Evolutionary conservation across 2,113 vertebrate genomes (phyloP).

Genomic region (Pomatostomus ruficeps): DNA sequence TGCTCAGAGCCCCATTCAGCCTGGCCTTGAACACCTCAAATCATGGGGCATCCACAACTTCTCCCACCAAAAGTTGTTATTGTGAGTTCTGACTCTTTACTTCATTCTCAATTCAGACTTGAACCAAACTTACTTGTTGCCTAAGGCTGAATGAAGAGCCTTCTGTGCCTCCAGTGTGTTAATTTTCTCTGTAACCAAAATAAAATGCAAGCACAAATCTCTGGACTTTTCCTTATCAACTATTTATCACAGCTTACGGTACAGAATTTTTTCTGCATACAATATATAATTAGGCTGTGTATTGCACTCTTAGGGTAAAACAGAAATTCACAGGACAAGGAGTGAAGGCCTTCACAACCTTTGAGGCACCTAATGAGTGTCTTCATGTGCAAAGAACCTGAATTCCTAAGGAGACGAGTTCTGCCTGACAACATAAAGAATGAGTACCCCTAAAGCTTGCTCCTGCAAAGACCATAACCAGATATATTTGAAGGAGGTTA

Average conservation of each 20-base stretch:
- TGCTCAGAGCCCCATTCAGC: neutral
- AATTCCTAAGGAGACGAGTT: neutral
- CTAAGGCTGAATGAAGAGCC: neutral
- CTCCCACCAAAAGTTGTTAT: neutral
- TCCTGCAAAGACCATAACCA: neutral
- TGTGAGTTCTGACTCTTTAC: neutral
- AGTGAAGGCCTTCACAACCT: neutral
- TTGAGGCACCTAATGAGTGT: neutral
- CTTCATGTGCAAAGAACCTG: neutral
- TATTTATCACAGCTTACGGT: neutral
- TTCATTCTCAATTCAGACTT: neutral
- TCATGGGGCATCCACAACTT: neutral
- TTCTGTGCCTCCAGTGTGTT: neutral
- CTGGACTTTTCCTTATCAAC: neutral
- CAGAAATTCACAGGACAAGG: neutral
- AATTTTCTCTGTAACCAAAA: neutral
- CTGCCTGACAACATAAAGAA: neutral
- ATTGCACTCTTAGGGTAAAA: neutral
- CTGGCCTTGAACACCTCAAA: neutral
- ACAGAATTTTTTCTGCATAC: neutral
- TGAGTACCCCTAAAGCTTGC: neutral
- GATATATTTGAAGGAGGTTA: neutral
- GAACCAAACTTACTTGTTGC: neutral
- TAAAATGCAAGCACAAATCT: neutral
- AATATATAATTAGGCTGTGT: neutral